These are phyloP conservation scores for Drosophila macrospina DNA, from an alignment of 2,888 invertebrate genomes.

Conservation along the genomic window DNA sequence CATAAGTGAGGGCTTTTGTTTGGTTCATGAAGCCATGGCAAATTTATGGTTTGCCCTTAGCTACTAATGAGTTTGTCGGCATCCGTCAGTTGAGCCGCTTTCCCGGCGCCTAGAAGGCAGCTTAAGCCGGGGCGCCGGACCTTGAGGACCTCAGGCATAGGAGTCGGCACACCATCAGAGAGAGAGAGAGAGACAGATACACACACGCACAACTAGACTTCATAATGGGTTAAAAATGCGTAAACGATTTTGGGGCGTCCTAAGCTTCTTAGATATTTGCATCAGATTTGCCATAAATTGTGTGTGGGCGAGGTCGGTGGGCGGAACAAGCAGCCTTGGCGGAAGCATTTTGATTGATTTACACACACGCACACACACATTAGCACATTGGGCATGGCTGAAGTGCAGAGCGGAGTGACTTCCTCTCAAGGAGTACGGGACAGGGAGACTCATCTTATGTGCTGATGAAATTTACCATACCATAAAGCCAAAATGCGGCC, in stretches of 20 bases:
- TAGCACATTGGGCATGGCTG: constrained; percentile 15
- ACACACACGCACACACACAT: constrained; percentile 46
- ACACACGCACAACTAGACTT: constrained; percentile 1
- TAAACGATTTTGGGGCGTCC: constrained; percentile 75
- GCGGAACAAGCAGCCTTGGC: constrained; percentile 43
- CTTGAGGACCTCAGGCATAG: constrained; percentile 33
- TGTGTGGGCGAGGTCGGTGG: constrained; percentile 35
- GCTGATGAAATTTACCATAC: constrained; percentile 58
- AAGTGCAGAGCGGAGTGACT: constrained; percentile 42
- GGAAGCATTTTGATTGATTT: constrained; percentile 77
- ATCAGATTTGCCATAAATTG: constrained; percentile 74
- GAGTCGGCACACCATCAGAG: neutral
- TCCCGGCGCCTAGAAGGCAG: constrained; percentile 49
- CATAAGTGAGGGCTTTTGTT: constrained; percentile 11
- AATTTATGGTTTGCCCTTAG: constrained; percentile 74
- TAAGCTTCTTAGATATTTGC: constrained; percentile 78
- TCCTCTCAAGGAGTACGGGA: constrained; percentile 28
- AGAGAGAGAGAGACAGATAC: neutral
- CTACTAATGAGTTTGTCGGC: constrained; percentile 80
- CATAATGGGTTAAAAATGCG: constrained; percentile 79
- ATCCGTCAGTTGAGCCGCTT: constrained; percentile 54
- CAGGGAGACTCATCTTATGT: constrained; percentile 46
- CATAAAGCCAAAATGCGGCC: constrained; percentile 64
- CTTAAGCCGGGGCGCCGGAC: constrained; percentile 53
- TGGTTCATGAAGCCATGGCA: constrained; percentile 48